Base-by-base conservation (phyloP, 2,797 vertebrate genomes). In the Scleropages formosus region DNA sequence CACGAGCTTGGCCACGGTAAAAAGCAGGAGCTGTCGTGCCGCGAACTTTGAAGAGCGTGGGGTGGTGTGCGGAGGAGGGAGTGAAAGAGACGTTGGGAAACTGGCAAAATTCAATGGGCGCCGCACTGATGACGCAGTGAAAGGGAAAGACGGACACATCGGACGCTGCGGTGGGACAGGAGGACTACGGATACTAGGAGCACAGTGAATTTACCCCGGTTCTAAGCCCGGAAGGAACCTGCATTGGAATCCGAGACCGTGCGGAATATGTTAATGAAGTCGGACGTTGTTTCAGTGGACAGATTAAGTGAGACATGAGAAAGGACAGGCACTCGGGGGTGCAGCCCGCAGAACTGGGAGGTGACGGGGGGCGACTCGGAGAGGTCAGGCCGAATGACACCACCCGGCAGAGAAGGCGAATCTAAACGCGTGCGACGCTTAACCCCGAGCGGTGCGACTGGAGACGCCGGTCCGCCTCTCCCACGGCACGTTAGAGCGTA, bases 401-500 rank as follows among this genome's bases (percentile, higher is more conserved):
- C 39, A 39, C 31, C 31, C 31, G 53, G 87, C 84, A 84, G 87
- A 85, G 85, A 85, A 39, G 78, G 84, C 88, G 85, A 82, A 65
- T 56, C 88, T 88, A 83, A 85, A 69, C 69, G 67, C 67, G 22
- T 53, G 22, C 24, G 44, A 46, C 49, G 49, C 51, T 69, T 69
- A 69, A 69, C 67, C 51, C 47, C 46, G 24, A 53, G 65, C 44
- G 26, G 67, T 22, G 13, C 69, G 84, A 89, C 89, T 88, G 89
- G 88, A 88, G 31, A 85, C 78, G 82, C 82, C 88, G 85, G 88
- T 88, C 82, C 88, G 88, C 86, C 89, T 90, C 89, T 85, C 85
- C 86, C 81, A 80, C 87, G 69, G 81, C 84, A 89, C 88, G 91
- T 91, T 90, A 91, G 84, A 78, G 77, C n/a, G 89, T 91, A 90